phyloP scores from a whole-genome alignment of 2,113 vertebrate genomes.

The Murina feae region DNA sequence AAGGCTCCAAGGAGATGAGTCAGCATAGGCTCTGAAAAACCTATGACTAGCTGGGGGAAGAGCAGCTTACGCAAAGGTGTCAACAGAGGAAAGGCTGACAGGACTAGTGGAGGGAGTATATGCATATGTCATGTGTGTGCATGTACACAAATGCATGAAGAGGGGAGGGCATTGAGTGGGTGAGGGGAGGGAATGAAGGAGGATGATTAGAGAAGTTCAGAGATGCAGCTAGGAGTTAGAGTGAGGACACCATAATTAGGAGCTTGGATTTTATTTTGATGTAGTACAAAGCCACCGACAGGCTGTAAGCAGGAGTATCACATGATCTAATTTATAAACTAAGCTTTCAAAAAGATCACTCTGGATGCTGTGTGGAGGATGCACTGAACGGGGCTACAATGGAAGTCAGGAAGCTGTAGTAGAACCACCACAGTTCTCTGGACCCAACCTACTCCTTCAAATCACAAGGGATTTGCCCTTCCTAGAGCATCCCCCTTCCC shows the following conservation, averaged over 20 bases:
- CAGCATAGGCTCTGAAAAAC: background rate
- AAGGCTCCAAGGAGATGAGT: background rate
- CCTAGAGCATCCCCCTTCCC: background rate
- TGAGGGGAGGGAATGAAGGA: background rate
- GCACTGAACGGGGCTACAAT: background rate
- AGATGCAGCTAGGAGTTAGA: background rate
- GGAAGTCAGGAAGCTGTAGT: background rate
- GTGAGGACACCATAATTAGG: background rate
- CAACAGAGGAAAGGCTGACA: background rate
- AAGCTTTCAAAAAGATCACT: conserved; percentile 6
- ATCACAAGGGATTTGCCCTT: background rate
- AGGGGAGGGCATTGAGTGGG: background rate
- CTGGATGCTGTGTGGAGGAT: background rate
- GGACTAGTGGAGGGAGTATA: background rate
- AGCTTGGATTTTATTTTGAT: background rate
- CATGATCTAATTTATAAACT: background rate
- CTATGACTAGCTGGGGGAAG: background rate
- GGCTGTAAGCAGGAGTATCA: background rate
- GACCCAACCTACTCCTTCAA: background rate
- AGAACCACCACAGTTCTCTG: background rate
- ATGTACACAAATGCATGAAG: no score
- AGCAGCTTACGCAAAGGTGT: background rate
- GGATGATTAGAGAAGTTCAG: background rate
- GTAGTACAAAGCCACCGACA: background rate
- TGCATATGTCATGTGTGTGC: background rate